Base-by-base conservation (phyloP, 2,888 invertebrate genomes). In the Meghimatium bilineatum region DNA sequence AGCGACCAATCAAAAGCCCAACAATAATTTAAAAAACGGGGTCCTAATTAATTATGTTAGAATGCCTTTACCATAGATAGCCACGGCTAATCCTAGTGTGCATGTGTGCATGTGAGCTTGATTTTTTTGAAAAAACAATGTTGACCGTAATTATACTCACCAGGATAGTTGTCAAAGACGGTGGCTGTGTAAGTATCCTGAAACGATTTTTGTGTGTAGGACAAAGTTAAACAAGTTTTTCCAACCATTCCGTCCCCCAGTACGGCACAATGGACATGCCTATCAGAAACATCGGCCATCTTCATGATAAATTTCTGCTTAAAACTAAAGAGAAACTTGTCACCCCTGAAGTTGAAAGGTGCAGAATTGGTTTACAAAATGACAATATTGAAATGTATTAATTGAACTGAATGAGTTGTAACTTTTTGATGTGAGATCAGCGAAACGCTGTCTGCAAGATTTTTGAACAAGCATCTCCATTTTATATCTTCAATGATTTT, bases 201-300 rank as follows among this genome's bases (percentile, higher is more conserved):
- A 69, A 86, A 87, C 12, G 76, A 60, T 29, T 89, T 87, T 52
- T 89, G 85, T 34, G 88, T 84, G 85, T 89, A 89, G 67, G 87
- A 87, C 38, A 88, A 87, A n/a, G 90, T 88, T 60, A 91, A 72
- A 63, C 89, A 88, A 32, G 90, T 89, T 80, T 91, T 91, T 14
- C 91, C 91, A 10, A 90, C 90, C 91, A 90, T 91, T 17, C 89
- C 90, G 69, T 91, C 90, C 0, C 91, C 91, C 29, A 91, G 87
- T 29, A 91, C 72, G 32, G 89, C 89, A 77, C 90, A 90, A 82
- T 89, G 89, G 14, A 90, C 86, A 63, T 86, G 85, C 69, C 88
- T 88, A 66, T 85, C 82, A 2, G 80, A 67, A 26, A 80, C 79
- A 23, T 71, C 79, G 26, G 82, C 80, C 63, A 83, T 83, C 83